These are phyloP conservation scores for Drosophila macrospina DNA, from an alignment of 2,888 invertebrate genomes.

Conservation along the genomic window DNA sequence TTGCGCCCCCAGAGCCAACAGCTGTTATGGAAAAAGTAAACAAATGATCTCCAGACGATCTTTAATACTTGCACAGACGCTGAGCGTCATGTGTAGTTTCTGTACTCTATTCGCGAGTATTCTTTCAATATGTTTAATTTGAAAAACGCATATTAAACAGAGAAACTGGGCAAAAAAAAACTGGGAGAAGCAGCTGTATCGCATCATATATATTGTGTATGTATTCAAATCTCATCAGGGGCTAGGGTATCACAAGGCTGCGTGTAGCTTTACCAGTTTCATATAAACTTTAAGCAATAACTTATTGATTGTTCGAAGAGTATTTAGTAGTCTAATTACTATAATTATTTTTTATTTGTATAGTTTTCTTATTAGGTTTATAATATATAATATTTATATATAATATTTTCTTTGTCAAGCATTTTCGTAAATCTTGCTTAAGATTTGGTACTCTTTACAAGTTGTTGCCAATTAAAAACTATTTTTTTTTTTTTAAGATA, in stretches of 20 bases:
- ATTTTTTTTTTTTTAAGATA: neutral
- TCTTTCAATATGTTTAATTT: neutral
- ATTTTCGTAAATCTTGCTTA: no score
- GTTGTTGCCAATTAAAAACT: no score
- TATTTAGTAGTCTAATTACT: neutral
- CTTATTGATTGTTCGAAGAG: constrained; percentile 4
- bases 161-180: neutral
- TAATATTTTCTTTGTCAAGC: no score
- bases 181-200: neutral
- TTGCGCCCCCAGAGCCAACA: constrained; percentile 24
- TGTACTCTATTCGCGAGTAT: neutral
- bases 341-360: neutral
- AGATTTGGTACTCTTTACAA: no score
- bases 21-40: constrained; percentile 47
- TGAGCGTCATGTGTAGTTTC: neutral
- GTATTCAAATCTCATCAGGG: neutral
- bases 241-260: neutral
- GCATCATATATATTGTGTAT: neutral
- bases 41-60: constrained; percentile 22
- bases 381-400: no score
- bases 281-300: no score
- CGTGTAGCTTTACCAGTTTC: neutral
- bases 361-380: no score
- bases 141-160: neutral
- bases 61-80: constrained; percentile 20